Percentiles rank a stretch among this genome's conserved stretches.
phyloP scores from a whole-genome alignment of 2,888 invertebrate species.

The Synergus itoensis region DNA sequence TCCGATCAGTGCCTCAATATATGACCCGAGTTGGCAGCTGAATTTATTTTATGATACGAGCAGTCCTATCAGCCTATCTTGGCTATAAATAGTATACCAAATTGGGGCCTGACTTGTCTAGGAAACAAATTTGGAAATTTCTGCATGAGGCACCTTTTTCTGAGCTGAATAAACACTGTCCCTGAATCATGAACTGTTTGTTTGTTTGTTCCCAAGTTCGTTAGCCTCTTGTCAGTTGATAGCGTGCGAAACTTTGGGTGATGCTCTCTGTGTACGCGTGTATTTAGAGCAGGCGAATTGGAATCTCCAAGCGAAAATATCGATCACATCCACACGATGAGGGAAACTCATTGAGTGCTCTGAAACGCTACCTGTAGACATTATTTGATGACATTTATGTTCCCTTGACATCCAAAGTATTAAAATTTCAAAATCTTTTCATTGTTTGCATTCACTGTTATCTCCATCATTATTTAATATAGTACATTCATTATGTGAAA shows the following conservation, averaged over 20 bases:
- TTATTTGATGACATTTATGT: background rate
- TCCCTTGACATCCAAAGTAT: background rate
- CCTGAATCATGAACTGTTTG: conserved; percentile 18
- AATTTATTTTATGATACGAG: too few species aligned
- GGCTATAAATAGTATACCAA: too few species aligned
- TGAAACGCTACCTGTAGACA: background rate
- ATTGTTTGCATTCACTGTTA: too few species aligned
- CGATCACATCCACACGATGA: background rate
- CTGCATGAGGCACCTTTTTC: background rate
- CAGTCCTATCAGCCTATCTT: too few species aligned
- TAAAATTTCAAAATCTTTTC: background rate
- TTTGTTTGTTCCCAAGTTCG: conserved; percentile 22
- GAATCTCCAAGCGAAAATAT: conserved; percentile 10
- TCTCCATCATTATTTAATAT: too few species aligned
- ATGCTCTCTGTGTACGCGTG: background rate
- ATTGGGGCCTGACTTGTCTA: too few species aligned
- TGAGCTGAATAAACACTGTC: conserved; percentile 6
- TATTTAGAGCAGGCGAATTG: conserved; percentile 1
- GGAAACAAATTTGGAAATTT: too few species aligned
- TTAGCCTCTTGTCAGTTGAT: conserved; percentile 35
- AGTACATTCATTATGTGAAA: too few species aligned
- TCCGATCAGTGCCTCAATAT: too few species aligned
- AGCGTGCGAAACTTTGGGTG: conserved; percentile 32
- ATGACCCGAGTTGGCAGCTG: too few species aligned
- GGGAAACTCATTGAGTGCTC: background rate